Evolutionary conservation across 1,140 invertebrate genomes (phyloP), one percentile per base, ranked within the genome.

Genomic region (Drosophila rhopaloa): DNA sequence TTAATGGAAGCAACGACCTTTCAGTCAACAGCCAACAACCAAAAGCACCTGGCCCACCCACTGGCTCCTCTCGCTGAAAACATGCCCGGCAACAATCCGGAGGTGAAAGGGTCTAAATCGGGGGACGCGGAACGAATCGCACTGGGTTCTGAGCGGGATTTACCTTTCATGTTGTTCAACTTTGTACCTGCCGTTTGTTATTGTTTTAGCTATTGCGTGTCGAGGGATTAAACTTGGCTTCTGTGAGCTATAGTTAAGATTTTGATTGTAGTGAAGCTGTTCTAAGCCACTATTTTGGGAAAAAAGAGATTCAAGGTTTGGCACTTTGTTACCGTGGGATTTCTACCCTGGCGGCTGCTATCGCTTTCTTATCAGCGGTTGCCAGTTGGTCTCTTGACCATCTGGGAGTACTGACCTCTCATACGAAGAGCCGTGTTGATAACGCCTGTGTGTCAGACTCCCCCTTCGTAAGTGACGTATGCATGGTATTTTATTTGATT

Each of bases 1-100:
- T 89, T 88, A 83, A 88, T 88, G 81, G 84, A 89, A 88, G 84
- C 84, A 88, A 88, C 81, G 84, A 88, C 84, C 84, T 88, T 89
- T 88, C 48, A 86, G 81, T 85, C 81, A 84, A 85, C 81, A 81
- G 56, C 70, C 37, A 76, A 65, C 81, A 50, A 67, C 62, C 70
- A 10, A 32, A 32, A 35, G 29, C 46, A 54, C 32, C 43, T 37
- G 14, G 16, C 24, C 29, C 60, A 19, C 53, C 40, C 37, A 60
- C 63, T 16, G 38, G n/a, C 51, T 40, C n/a, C 38, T 16, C 14
- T 40, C n/a, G 46, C 32, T 61, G 38, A 13, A 46, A 74, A 66
- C 62, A 74, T 78, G 77, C 77, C 50, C 40, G 59, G 63, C 66
- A 81, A 81, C 78, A 72, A 50, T 51, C 41, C 24, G 40, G 61